A percentile compares a stretch with the other conserved stretches of the same genome.
Evolutionary conservation across 2,888 invertebrate species (phyloP).

Genomic region (Drosophila setosimentum): DNA sequence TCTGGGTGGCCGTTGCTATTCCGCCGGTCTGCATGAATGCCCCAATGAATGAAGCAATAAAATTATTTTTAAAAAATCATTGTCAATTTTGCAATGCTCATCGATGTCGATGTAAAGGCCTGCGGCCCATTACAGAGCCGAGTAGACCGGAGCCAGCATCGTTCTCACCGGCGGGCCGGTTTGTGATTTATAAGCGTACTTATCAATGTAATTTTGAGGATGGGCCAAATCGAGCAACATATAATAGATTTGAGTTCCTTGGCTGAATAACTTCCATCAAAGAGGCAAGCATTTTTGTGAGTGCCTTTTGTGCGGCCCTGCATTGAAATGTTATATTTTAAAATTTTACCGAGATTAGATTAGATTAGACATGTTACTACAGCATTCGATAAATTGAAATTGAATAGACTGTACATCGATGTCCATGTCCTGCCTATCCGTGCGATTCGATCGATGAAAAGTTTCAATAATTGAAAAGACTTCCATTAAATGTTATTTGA

Average conservation of each 20-base stretch:
- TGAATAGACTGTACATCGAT: constrained; percentile 44
- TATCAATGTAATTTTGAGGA: constrained; percentile 66
- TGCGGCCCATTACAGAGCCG: constrained; percentile 22
- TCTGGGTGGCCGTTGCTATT: constrained; percentile 20
- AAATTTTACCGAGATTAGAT: constrained; percentile 58
- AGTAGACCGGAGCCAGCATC: constrained; percentile 10
- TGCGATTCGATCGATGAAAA: constrained; percentile 7
- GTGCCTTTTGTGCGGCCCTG: constrained; percentile 43
- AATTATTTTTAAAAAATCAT: constrained; percentile 78
- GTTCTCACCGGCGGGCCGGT: constrained; percentile 45
- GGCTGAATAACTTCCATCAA: constrained; percentile 64
- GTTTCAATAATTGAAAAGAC: constrained; percentile 22
- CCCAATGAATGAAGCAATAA: constrained; percentile 73
- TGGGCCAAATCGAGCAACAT: constrained; percentile 57
- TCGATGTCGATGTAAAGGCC: constrained; percentile 80
- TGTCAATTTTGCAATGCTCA: constrained; percentile 76
- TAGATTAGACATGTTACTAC: constrained; percentile 72
- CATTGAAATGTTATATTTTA: constrained; percentile 69
- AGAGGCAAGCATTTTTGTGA: constrained; percentile 36
- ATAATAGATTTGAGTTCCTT: constrained; percentile 65
- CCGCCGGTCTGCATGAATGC: constrained; percentile 61
- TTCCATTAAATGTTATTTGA: constrained; percentile 5
- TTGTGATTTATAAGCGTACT: constrained; percentile 80
- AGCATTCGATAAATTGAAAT: constrained; percentile 70
- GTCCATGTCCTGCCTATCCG: constrained; percentile 8